phyloP scores from a whole-genome alignment of 2,888 invertebrate species.

The Chymomyza procnemis region DNA sequence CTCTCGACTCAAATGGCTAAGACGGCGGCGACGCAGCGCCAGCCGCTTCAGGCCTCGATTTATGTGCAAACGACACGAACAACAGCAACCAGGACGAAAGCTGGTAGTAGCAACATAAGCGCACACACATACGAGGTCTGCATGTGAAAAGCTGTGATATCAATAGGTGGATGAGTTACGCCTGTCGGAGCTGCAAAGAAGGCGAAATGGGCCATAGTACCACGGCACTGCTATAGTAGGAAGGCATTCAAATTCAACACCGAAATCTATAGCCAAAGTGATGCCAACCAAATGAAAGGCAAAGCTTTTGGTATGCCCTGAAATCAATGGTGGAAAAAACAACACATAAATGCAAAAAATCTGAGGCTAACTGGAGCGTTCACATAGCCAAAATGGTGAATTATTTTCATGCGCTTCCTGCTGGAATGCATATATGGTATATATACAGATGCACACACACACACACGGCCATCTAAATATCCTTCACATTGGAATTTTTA shows the following conservation, averaged over 20 bases:
- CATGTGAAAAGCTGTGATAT: slow-evolving; percentile 38
- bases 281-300: slow-evolving; percentile 4
- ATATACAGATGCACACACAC: background rate
- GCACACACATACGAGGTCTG: slow-evolving; percentile 7
- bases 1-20: too few relatives aligned
- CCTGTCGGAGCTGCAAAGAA: background rate
- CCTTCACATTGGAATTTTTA: slow-evolving; percentile 36
- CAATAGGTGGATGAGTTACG: slow-evolving; percentile 29
- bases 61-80: background rate
- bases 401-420: slow-evolving; percentile 50
- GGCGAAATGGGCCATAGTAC: background rate
- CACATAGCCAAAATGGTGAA: slow-evolving; percentile 44
- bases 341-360: slow-evolving; percentile 33
- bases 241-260: slow-evolving; percentile 45
- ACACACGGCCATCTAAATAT: background rate
- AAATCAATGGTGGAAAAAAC: slow-evolving; percentile 13
- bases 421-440: background rate
- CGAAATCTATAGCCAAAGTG: slow-evolving; percentile 25
- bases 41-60: background rate
- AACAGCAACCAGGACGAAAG: slow-evolving; percentile 10
- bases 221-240: background rate
- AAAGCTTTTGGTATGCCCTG: background rate
- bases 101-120: slow-evolving; percentile 25
- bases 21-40: background rate
- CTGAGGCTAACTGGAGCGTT: slow-evolving; percentile 21